A percentile compares a stretch with the other conserved stretches of the same genome.
These are phyloP conservation scores for Callipepla squamata DNA, from an alignment of 2,113 vertebrate species.

Conservation along the genomic window DNA sequence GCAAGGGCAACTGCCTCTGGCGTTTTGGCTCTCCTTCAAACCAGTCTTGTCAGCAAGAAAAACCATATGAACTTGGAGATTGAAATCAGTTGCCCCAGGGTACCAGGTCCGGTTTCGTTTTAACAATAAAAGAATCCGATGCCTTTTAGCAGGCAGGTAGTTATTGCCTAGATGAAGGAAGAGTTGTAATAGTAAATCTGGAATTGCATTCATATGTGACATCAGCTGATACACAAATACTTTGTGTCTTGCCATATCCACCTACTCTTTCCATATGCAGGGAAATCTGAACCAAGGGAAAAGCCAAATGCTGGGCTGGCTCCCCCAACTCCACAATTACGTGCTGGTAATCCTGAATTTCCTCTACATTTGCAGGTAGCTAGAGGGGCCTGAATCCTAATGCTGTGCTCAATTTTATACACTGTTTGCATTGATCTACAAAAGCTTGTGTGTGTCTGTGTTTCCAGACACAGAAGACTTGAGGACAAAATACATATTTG, in stretches of 20 bases:
- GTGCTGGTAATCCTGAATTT: constrained; percentile 23
- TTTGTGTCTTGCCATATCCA: constrained; percentile 31
- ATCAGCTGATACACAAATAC: constrained; percentile 52
- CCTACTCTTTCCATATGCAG: constrained; percentile 57
- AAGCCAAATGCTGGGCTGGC: constrained; percentile 20
- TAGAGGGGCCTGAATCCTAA: constrained; percentile 46
- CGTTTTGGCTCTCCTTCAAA: constrained; percentile 73
- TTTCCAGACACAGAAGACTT: constrained; percentile 17
- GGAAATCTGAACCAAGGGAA: constrained; percentile 34
- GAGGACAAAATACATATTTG: not conserved
- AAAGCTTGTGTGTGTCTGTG: constrained; percentile 2
- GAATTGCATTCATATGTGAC: constrained; percentile 69
- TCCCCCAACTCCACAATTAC: constrained; percentile 33
- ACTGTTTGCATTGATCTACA: constrained; percentile 8
- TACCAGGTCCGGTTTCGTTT: constrained; percentile 69
- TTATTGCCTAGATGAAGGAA: constrained; percentile 70
- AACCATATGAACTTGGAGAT: constrained; percentile 71
- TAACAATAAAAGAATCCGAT: constrained; percentile 69
- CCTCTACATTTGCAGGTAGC: constrained; percentile 35
- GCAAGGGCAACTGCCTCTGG: constrained; percentile 64
- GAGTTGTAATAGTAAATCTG: constrained; percentile 67
- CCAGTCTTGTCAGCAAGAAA: constrained; percentile 73
- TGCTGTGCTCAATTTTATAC: not conserved
- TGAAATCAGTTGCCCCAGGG: constrained; percentile 75
- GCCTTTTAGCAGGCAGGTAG: constrained; percentile 71